Conservation (phyloP, 2,113 vertebrate genomes). For the Archilochus colubris region DNA sequence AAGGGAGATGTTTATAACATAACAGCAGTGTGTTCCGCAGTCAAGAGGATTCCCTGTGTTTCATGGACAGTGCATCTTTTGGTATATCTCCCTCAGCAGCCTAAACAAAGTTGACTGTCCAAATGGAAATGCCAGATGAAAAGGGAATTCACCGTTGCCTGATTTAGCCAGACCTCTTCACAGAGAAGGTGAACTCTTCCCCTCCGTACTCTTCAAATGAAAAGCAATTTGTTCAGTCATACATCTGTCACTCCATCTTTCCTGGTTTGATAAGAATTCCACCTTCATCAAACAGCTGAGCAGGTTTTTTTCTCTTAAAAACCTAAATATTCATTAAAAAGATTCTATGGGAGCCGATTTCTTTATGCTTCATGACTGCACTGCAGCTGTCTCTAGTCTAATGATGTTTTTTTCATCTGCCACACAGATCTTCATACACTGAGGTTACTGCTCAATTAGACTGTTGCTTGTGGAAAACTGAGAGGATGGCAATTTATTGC, state of each 20-base stretch:
- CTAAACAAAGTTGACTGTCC: not conserved
- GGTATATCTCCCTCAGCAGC: not conserved
- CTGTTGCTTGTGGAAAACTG: constrained; percentile 34
- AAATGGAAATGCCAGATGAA: not conserved
- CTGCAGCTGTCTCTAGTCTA: not conserved
- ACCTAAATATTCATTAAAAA: not conserved
- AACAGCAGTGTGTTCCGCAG: not conserved
- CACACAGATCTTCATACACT: constrained; percentile 19
- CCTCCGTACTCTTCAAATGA: not conserved
- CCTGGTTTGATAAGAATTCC: not conserved
- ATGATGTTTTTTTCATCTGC: constrained; percentile 26
- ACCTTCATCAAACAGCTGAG: not conserved
- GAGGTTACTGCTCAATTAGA: constrained; percentile 39
- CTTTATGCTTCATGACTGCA: not conserved
- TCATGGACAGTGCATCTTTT: not conserved
- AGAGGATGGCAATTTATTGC: constrained; percentile 38
- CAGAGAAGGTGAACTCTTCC: not conserved
- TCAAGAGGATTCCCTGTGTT: not conserved
- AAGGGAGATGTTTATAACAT: not conserved
- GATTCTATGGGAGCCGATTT: not conserved
- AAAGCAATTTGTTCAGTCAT: not conserved
- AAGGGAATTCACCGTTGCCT: not conserved
- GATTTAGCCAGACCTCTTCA: not conserved
- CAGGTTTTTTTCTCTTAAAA: not conserved
- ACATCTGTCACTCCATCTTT: not conserved